Evolutionary conservation across 2,888 invertebrate genomes (phyloP).

Genomic region (Camptogramma bilineatum): DNA sequence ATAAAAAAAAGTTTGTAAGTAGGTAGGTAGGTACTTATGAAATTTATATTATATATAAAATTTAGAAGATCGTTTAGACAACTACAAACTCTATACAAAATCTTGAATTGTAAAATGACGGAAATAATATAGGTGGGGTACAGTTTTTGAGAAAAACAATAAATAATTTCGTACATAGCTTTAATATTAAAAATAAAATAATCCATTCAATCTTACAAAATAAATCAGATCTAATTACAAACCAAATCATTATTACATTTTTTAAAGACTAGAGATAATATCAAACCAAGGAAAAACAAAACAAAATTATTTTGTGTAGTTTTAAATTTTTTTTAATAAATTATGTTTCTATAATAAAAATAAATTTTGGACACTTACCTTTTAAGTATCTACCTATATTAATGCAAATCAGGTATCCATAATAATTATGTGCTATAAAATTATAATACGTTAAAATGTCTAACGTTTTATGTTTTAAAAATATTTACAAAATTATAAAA

Average conservation of each 20-base stretch:
- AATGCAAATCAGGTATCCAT: slow-evolving; percentile 3
- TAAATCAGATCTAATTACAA: slow-evolving; percentile 68
- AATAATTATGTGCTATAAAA: slow-evolving; percentile 10
- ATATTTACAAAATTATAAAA: slow-evolving; percentile 33
- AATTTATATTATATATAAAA: too few relatives aligned
- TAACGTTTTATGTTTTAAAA: slow-evolving; percentile 5
- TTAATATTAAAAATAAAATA: slow-evolving; percentile 72
- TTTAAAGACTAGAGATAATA: slow-evolving; percentile 80
- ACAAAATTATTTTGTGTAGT: not conserved
- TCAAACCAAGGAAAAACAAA: slow-evolving; percentile 63
- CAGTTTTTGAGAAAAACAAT: slow-evolving; percentile 39
- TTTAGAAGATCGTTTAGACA: too few relatives aligned
- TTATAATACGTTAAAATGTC: not conserved
- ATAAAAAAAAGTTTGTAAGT: too few relatives aligned
- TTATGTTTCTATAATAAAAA: not conserved
- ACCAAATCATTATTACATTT: slow-evolving; percentile 73
- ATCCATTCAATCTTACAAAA: slow-evolving; percentile 71
- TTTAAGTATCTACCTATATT: not conserved
- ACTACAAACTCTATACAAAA: too few relatives aligned
- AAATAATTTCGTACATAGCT: slow-evolving; percentile 46
- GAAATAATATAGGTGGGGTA: too few relatives aligned
- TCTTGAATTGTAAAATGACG: not conserved
- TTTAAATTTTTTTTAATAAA: not conserved
- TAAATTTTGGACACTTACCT: not conserved
- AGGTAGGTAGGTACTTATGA: too few relatives aligned